phyloP scores from a whole-genome alignment of 2,888 invertebrate genomes.

The Neoascia interrupta region DNA sequence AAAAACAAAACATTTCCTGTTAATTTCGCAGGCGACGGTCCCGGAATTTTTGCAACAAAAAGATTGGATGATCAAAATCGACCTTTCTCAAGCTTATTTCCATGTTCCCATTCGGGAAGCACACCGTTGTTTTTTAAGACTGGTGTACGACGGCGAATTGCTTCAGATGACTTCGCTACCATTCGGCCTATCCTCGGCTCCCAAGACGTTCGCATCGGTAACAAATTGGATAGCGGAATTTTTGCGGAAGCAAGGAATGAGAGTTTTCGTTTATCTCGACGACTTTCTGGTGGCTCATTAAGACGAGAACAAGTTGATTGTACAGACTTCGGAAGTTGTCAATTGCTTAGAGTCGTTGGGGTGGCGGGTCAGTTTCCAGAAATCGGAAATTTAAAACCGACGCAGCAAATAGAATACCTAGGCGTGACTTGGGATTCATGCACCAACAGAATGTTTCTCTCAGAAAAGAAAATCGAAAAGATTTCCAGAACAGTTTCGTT shows the following conservation, averaged over 20 bases:
- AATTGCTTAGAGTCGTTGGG: slow-evolving; percentile 9
- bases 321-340: slow-evolving; percentile 34
- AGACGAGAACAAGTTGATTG: slow-evolving; percentile 21
- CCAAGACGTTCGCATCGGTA: slow-evolving; percentile 20
- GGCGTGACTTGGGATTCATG: too few relatives aligned
- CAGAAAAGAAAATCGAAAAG: too few relatives aligned
- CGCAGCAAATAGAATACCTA: slow-evolving; percentile 5
- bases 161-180: slow-evolving; percentile 22
- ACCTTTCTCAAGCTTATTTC: slow-evolving; percentile 30
- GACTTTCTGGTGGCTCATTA: slow-evolving; percentile 26
- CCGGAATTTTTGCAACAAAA: slow-evolving; percentile 30
- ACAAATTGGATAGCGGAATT: slow-evolving; percentile 40
- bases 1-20: slow-evolving; percentile 19
- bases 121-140: slow-evolving; percentile 20
- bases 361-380: slow-evolving; percentile 20
- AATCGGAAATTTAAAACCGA: slow-evolving; percentile 7
- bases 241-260: slow-evolving; percentile 3
- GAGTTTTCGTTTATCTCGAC: slow-evolving; percentile 13
- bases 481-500: too few relatives aligned
- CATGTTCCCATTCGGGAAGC: too few relatives aligned
- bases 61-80: slow-evolving; percentile 34
- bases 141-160: slow-evolving; percentile 24
- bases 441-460: too few relatives aligned
- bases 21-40: slow-evolving; percentile 19
- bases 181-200: slow-evolving; percentile 21